Conservation (phyloP, 2,797 vertebrate species). For the Nyctibius grandis region DNA sequence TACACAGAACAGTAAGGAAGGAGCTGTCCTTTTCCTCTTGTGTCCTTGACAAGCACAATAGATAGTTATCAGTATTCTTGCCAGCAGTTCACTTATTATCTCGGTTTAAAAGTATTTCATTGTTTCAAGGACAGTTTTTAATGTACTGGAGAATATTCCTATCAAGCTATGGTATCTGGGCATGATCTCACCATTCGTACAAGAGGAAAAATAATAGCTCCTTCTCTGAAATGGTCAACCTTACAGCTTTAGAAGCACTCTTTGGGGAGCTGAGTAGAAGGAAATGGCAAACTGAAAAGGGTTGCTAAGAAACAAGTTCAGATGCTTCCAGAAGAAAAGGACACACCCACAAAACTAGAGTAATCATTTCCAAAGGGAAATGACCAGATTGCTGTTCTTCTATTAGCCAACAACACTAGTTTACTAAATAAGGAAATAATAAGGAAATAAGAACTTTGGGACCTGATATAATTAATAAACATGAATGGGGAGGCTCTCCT, state of each 20-base stretch:
- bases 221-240: background rate
- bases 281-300: background rate
- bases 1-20: background rate
- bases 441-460: background rate
- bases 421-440: background rate
- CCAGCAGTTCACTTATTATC: background rate
- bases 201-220: background rate
- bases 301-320: slow-evolving; percentile 48
- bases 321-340: background rate
- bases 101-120: slow-evolving; percentile 9
- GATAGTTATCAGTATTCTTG: background rate
- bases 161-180: background rate
- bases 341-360: background rate
- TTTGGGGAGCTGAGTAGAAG: background rate
- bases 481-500: background rate
- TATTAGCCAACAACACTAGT: background rate
- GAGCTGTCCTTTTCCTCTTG: background rate
- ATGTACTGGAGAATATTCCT: background rate
- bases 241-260: background rate
- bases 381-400: background rate
- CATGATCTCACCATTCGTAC: background rate
- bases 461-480: background rate
- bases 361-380: background rate
- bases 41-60: background rate
- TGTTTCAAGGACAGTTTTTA: slow-evolving; percentile 16